Conservation (phyloP, 2,888 invertebrate genomes). For the Cephus pulcher region DNA sequence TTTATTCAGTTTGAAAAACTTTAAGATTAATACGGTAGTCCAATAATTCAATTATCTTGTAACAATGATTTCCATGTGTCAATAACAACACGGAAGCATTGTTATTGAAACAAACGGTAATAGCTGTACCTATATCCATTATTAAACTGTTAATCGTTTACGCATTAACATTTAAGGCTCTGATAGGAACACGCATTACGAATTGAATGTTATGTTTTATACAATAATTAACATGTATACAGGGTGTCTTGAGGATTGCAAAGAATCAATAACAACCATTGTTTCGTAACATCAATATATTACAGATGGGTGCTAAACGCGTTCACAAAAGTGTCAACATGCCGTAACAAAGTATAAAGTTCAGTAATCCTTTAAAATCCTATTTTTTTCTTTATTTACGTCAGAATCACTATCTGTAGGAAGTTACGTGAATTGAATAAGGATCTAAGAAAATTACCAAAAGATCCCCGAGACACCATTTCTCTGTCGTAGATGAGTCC, state of each 20-base stretch:
- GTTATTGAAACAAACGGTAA: background rate
- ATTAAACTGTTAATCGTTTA: slow-evolving; percentile 28
- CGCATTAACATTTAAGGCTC: slow-evolving; percentile 33
- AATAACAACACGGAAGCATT: background rate
- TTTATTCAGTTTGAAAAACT: background rate
- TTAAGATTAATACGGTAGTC: background rate
- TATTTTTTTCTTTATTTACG: background rate
- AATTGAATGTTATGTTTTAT: background rate
- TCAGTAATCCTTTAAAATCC: background rate
- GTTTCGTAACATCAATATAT: background rate
- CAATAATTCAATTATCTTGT: background rate
- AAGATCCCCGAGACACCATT: background rate
- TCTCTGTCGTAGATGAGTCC: background rate
- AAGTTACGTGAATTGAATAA: background rate
- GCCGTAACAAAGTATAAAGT: background rate
- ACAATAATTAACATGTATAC: slow-evolving; percentile 3
- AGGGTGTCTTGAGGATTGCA: slow-evolving; percentile 2
- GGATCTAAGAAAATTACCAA: background rate
- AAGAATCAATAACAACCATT: background rate
- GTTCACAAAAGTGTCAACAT: background rate
- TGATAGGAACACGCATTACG: slow-evolving; percentile 31
- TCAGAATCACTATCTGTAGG: background rate
- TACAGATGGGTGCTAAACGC: background rate
- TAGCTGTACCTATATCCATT: slow-evolving; percentile 5
- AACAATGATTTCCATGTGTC: background rate